Base-by-base conservation (phyloP, 2,797 vertebrate species). In the Scleropages formosus region DNA sequence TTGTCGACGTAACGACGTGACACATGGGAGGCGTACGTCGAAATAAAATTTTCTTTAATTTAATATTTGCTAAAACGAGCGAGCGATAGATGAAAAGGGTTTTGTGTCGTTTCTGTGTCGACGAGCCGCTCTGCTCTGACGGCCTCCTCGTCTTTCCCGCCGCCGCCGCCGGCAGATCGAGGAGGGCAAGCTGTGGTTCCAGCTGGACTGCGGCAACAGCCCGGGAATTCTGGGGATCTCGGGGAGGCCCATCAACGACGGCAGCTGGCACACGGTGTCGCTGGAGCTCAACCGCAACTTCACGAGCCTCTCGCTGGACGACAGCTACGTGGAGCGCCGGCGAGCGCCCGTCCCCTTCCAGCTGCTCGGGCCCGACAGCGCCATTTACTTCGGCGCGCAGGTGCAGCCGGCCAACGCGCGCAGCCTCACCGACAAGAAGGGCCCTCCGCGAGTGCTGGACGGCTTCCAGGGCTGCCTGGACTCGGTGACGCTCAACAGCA, bases 391-490 rank as follows among this genome's bases (percentile, higher is more conserved):
- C 0, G 98, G 98, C 1, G 96, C 96, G 18, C 44, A 91, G 89
- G 96, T 98, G 67, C 95, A 96, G 74, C 92, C 93, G 16, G 91
- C 94, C 0, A 92, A 91, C 0, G 84, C 93, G 64, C 93, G 90
- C 67, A 91, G 94, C 84, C 89, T 95, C 77, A 86, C 90, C 0
- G 95, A 96, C 81, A 89, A 94, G 72, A 95, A 92, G 74, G 94
- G 91, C 0, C 92, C 31, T 31, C 31, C 92, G 0, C 89, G 84
- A 86, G 95, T 95, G 58, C 84, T 94, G 51, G 90, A 94, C 0
- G 96, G 97, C 61, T 98, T 98, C 85, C 97, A 98, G 87, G 98
- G 98, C 75, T 99, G 98, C 85, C 89, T 99, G 87, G 97, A 98
- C 84, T 96, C 96, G 0, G 93, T 98, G 75, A 85, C 91, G 80